phyloP scores from a whole-genome alignment of 2,888 invertebrate species.

The Carpatolechia fugitivella region DNA sequence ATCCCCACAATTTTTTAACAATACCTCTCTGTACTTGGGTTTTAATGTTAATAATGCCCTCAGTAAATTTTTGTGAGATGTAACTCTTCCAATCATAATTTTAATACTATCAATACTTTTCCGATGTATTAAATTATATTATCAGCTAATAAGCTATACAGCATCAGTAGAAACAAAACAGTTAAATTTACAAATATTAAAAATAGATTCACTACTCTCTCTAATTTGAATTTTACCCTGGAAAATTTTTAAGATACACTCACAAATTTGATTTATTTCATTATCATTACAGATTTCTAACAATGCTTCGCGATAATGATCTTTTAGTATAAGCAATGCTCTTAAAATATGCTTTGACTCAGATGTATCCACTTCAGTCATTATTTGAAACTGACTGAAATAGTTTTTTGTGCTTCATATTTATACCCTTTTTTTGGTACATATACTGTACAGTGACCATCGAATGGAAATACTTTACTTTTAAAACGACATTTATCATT shows the following conservation, averaged over 20 bases:
- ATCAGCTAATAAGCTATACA: too few relatives aligned
- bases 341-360: conserved; percentile 24
- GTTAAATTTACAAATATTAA: too few relatives aligned
- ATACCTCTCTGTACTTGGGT: too few relatives aligned
- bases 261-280: conserved; percentile 31
- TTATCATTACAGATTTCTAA: conserved; percentile 26
- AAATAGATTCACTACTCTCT: too few relatives aligned
- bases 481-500: conserved; percentile 26
- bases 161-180: too few relatives aligned
- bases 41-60: too few relatives aligned
- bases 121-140: too few relatives aligned
- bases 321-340: conserved; percentile 24
- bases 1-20: too few relatives aligned
- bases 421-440: conserved; percentile 23
- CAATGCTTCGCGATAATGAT: conserved; percentile 25
- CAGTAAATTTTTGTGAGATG: too few relatives aligned
- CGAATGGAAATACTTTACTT: conserved; percentile 25
- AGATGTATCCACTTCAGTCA: conserved; percentile 25
- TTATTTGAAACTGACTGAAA: conserved; percentile 27
- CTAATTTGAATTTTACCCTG: conserved; percentile 17
- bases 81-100: too few relatives aligned
- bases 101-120: too few relatives aligned
- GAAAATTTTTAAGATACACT: conserved; percentile 26
- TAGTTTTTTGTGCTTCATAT: conserved; percentile 23
- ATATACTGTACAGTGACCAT: conserved; percentile 6